Base-by-base conservation (phyloP, 2,797 vertebrate genomes). In the Lophotriccus pileatus region DNA sequence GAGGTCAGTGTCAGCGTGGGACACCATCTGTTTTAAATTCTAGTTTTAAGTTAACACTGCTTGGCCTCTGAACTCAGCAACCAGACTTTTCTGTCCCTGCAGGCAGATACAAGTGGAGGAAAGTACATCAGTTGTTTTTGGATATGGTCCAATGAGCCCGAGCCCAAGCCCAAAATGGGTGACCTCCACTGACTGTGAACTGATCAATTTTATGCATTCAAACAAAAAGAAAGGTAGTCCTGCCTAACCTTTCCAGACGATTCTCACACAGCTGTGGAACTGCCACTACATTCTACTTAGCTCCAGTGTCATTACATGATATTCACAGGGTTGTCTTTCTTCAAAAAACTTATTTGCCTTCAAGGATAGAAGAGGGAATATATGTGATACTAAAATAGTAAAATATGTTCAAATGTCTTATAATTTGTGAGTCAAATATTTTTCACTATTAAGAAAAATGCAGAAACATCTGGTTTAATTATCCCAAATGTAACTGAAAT, bases 341-440 rank as follows among this genome's bases (percentile, higher is more conserved):
- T 93, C 49, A 11, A 72, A 94, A 93, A 56, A 60, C 1, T 37
- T 74, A 60, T 37, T 85, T 95, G n/a, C 59, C 81, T 91, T 76
- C 59, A 75, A 52, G 7, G 8, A 52, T 43, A 72, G 47, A 52
- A 76, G 93, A 73, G 10, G 19, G n/a, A 93, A 81, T 27, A 78
- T 25, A 68, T 23, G 7, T 68, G 43, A 62, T 39, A 77, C 8
- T 83, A 80, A 78, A 87, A 87, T 12, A 92, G 50, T 62, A 84
- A 95, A 92, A 90, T 82, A 84, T 44, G 7, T 37, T 23, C 37
- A 78, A 17, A 12, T 50, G 55, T 30, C 77, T 68, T 88, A 55
- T 75, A 74, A 91, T 95, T 93, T 94, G 68, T 23, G 41, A 92
- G 68, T 84, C 67, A 95, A 82, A 84, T 90, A 47, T n/a, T 36